phyloP scores from a whole-genome alignment of 1,140 invertebrate species.

The Leptonema lineaticorne region DNA sequence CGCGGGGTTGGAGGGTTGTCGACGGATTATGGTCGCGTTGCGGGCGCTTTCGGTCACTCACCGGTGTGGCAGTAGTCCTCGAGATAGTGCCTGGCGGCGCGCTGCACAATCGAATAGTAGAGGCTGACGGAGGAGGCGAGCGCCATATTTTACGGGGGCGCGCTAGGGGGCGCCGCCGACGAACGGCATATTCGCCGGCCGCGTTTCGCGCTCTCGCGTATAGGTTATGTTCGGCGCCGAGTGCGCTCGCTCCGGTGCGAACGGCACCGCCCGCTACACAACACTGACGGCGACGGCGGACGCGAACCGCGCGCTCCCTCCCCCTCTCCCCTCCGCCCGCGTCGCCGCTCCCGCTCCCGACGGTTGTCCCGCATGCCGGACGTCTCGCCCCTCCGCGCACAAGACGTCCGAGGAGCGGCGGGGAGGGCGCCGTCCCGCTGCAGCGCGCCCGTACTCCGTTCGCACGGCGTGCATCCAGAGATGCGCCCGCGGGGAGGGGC shows the following conservation, averaged over 20 bases:
- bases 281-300: slow-evolving; percentile 8
- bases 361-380: slow-evolving; percentile 34
- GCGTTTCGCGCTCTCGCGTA: background rate
- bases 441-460: too few species aligned
- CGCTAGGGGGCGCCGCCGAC: background rate
- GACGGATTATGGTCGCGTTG: background rate
- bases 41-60: slow-evolving; percentile 38
- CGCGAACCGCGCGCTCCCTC: slow-evolving; percentile 2
- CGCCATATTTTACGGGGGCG: slow-evolving; percentile 47
- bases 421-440: too few species aligned
- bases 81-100: slow-evolving; percentile 55
- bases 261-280: background rate
- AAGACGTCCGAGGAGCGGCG: background rate
- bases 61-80: slow-evolving; percentile 58
- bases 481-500: background rate
- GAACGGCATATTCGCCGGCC: too few species aligned
- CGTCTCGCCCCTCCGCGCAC: background rate
- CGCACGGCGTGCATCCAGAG: too few species aligned
- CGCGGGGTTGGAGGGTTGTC: too few species aligned
- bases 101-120: slow-evolving; percentile 58
- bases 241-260: background rate
- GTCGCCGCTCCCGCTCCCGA: too few species aligned
- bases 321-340: background rate
- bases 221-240: background rate
- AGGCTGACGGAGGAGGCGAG: slow-evolving; percentile 57